A percentile compares a stretch with the other conserved stretches of the same genome.
These are phyloP conservation scores for Neodiprion fabricii DNA, from an alignment of 1,140 invertebrate genomes.

Conservation along the genomic window DNA sequence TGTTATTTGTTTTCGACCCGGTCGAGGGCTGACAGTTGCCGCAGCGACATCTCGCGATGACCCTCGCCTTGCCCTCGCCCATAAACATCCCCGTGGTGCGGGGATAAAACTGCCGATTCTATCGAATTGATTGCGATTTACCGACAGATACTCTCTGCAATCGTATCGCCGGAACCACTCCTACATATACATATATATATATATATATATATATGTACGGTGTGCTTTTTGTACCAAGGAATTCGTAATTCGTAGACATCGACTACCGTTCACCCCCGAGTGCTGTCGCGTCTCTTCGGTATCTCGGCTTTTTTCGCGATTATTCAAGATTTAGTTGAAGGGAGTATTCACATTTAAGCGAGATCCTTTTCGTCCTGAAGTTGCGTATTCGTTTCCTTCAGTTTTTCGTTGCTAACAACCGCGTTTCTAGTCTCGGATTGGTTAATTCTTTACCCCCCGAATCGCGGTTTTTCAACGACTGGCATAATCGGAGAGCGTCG, in stretches of 20 bases:
- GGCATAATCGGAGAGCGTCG: neutral
- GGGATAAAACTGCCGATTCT: neutral
- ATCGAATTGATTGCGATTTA: neutral
- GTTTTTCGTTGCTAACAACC: neutral
- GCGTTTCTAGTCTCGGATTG: neutral
- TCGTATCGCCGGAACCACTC: neutral
- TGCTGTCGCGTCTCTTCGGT: too few relatives aligned
- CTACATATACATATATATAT: neutral
- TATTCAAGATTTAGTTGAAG: too few relatives aligned
- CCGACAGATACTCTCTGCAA: neutral
- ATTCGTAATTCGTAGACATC: too few relatives aligned
- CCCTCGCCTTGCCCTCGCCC: neutral
- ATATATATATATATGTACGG: too few relatives aligned
- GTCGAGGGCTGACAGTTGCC: neutral
- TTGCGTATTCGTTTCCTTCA: too few relatives aligned
- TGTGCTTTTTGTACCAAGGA: too few relatives aligned
- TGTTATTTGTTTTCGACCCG: constrained; percentile 7
- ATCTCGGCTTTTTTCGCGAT: too few relatives aligned
- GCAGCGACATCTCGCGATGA: neutral
- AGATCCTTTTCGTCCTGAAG: too few relatives aligned
- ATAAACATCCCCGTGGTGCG: neutral
- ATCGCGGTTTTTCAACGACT: neutral
- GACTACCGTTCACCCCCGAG: too few relatives aligned
- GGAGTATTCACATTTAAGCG: too few relatives aligned
- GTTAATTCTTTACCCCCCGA: neutral